Evolutionary conservation across 2,113 vertebrate species (phyloP), one percentile per base, ranked within the genome.

Genomic region (Motacilla alba): DNA sequence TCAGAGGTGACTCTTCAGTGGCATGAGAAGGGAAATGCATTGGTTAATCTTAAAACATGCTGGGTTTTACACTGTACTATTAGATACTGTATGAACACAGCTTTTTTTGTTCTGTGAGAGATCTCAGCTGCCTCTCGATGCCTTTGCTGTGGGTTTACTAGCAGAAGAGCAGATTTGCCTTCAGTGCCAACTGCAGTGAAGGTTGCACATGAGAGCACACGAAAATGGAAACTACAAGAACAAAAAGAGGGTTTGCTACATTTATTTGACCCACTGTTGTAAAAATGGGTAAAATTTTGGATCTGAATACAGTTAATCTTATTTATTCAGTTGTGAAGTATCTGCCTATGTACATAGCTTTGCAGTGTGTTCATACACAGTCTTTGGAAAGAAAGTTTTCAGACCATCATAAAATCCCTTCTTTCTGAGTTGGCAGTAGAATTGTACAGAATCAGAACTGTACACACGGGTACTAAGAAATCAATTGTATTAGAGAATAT

Each of bases 401-500:
- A 77, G 59, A 64, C 41, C 0, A 0, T 47, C 76, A 72, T 60
- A 89, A 92, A 88, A 80, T n/a, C 35, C 30, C 72, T 62, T 88
- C 66, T 82, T 84, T 67, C 14, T 13, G 68, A 56, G 55, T 13
- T 88, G 73, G 69, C 89, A 49, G 50, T 15, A 37, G 58, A 75
- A 69, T 11, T 83, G 63, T 67, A 93, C 49, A 64, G 93, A 91
- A 91, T 94, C 83, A 90, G 91, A 80, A 91, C 88, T 4, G 2
- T 89, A 85, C 88, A 96, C 47, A 60, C 1, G 16, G 69, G 33
- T 80, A 47, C 76, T 82, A 68, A 81, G 81, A 95, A 94, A 97
- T 97, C 93, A 92, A 47, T 93, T 90, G 60, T 69, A 90, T 95
- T 97, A 93, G 80, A 90, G 95, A 92, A 93, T 55, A 82, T 78